These are phyloP conservation scores for Danio kyathit DNA, from an alignment of 2,797 vertebrate genomes.

Conservation along the genomic window DNA sequence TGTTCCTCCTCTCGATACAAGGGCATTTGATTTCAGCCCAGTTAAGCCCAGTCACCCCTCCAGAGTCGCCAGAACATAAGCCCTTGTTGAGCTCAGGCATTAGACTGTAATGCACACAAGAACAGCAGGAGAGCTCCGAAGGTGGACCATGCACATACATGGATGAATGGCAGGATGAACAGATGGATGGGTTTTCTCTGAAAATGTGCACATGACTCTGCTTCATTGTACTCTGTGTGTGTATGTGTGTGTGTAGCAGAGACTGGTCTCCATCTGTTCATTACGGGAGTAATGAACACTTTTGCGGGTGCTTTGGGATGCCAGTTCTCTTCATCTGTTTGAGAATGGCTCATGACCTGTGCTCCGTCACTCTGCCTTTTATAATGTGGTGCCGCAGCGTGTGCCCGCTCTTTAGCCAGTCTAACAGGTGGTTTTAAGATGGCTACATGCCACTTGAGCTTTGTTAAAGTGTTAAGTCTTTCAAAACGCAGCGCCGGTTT, in stretches of 20 bases:
- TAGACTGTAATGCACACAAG: constrained; percentile 74
- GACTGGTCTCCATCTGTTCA: constrained; percentile 43
- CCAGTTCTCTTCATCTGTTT: neutral
- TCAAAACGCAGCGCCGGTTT: constrained; percentile 14
- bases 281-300: constrained; percentile 65
- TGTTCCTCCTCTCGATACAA: constrained; percentile 70
- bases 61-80: constrained; percentile 78
- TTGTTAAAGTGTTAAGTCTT: constrained; percentile 18
- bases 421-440: constrained; percentile 35
- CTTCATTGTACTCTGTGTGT: constrained; percentile 18
- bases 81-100: constrained; percentile 81
- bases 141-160: constrained; percentile 59
- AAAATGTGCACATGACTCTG: constrained; percentile 25
- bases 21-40: constrained; percentile 70
- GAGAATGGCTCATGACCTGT: constrained; percentile 3
- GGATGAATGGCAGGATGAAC: constrained; percentile 57
- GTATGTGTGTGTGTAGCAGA: constrained; percentile 17
- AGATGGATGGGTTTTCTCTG: constrained; percentile 28
- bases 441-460: neutral
- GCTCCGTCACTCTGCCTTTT: neutral
- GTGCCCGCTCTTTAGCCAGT: constrained; percentile 3
- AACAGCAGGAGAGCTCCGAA: constrained; percentile 39
- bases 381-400: constrained; percentile 12
- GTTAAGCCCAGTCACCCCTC: constrained; percentile 68
- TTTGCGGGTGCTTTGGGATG: constrained; percentile 50